Conservation (phyloP, 1,140 invertebrate genomes). For the Drosophila albomicans region DNA sequence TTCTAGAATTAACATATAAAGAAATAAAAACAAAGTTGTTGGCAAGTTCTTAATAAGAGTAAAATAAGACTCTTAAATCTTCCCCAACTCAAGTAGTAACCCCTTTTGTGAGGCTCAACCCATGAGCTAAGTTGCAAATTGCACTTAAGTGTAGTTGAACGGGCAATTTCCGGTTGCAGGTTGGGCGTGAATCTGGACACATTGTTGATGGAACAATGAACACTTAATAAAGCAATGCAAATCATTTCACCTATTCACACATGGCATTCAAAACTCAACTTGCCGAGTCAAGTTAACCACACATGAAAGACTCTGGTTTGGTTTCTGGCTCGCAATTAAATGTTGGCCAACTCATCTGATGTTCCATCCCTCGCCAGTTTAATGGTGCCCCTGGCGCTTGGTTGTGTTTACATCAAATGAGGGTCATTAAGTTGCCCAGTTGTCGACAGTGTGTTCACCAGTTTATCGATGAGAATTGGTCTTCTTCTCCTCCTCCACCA, state of each 20-base stretch:
- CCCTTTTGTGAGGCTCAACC: not conserved
- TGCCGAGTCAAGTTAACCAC: constrained; percentile 56
- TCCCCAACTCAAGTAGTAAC: not conserved
- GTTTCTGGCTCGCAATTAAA: constrained; percentile 63
- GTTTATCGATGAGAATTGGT: constrained; percentile 68
- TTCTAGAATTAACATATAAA: no score
- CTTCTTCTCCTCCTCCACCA: not conserved
- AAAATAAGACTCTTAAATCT: no score
- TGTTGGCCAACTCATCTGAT: constrained; percentile 52
- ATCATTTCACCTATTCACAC: constrained; percentile 74
- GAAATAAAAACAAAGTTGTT: no score
- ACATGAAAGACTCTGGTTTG: constrained; percentile 47
- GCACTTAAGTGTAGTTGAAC: constrained; percentile 72
- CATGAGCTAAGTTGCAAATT: constrained; percentile 49
- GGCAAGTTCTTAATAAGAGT: no score
- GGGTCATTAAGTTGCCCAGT: constrained; percentile 78
- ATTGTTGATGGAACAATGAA: constrained; percentile 77
- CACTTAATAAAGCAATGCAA: constrained; percentile 72
- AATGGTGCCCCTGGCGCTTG: constrained; percentile 20
- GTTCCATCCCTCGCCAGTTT: constrained; percentile 13
- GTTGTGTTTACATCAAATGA: constrained; percentile 65
- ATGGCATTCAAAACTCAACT: constrained; percentile 24
- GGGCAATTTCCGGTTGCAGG: constrained; percentile 65
- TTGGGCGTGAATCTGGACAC: constrained; percentile 58
- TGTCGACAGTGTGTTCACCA: constrained; percentile 20